These are phyloP conservation scores for Mirza zaza DNA, from an alignment of 2,113 vertebrate genomes.

Conservation along the genomic window DNA sequence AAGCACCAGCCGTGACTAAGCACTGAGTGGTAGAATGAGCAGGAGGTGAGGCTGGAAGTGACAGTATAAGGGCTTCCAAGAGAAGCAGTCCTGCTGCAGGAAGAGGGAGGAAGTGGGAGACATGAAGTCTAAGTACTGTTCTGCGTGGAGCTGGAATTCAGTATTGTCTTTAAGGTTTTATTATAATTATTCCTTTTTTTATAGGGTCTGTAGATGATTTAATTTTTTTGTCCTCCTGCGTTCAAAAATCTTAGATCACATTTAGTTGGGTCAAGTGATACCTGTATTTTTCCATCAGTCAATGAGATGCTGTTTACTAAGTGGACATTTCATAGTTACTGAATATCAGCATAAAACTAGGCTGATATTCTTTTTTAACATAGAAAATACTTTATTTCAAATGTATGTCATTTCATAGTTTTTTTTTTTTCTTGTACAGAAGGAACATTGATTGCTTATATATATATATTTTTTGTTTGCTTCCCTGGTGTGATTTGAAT, in stretches of 20 bases:
- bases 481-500: neutral
- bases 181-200: neutral
- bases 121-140: neutral
- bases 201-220: neutral
- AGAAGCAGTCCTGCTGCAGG: rapidly evolving
- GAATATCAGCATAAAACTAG: neutral
- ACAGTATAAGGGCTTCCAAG: rapidly evolving
- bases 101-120: rapidly evolving
- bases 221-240: neutral
- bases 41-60: too few species aligned
- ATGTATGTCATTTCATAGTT: too few species aligned
- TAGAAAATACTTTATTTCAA: too few species aligned
- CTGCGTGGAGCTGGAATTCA: neutral
- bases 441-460: neutral
- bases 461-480: neutral
- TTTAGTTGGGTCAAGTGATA: conserved; percentile 4
- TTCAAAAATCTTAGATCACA: conserved; percentile 8
- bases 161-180: neutral
- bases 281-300: conserved; percentile 1
- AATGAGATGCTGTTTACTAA: neutral
- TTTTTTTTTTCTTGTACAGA: too few species aligned
- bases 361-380: neutral
- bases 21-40: neutral
- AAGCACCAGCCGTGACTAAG: neutral
- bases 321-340: neutral